These are phyloP conservation scores for Euura saliciscinereae DNA, from an alignment of 1,140 invertebrate species.

Conservation along the genomic window DNA sequence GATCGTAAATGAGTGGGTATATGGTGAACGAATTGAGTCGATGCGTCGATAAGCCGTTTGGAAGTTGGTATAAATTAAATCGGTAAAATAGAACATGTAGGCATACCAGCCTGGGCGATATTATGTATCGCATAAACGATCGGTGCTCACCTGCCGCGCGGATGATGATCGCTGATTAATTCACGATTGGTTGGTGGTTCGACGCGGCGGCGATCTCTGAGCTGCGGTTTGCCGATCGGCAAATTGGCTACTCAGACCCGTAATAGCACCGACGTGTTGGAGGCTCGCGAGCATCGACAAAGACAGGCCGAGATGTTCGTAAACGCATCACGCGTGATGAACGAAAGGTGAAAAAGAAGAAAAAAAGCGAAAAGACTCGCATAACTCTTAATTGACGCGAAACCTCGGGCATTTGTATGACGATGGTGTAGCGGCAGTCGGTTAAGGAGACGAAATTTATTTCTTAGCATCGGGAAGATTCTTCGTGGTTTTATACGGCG, in stretches of 20 bases:
- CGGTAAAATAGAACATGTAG: too few species aligned
- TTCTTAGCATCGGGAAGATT: neutral
- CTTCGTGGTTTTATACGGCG: too few species aligned
- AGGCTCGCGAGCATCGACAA: neutral
- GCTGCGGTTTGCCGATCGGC: slow-evolving; percentile 37
- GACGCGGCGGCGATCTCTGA: slow-evolving; percentile 31
- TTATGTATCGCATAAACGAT: too few species aligned
- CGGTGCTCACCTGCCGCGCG: slow-evolving; percentile 27
- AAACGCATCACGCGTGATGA: slow-evolving; percentile 3
- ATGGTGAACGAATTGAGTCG: too few species aligned
- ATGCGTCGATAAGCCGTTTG: too few species aligned
- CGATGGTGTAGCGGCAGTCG: neutral
- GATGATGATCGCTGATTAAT: slow-evolving; percentile 54
- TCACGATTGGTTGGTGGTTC: slow-evolving; percentile 37
- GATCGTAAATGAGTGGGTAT: too few species aligned
- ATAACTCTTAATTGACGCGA: neutral
- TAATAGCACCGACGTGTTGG: slow-evolving; percentile 49
- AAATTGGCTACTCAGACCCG: slow-evolving; percentile 54
- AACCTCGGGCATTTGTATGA: neutral
- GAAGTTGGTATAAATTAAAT: too few species aligned
- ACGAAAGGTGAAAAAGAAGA: neutral
- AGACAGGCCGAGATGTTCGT: neutral
- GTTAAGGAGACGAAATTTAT: neutral
- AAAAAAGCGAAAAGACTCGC: neutral
- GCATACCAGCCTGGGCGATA: too few species aligned